phyloP scores from a whole-genome alignment of 2,888 invertebrate species.

The Mellilla xanthometata region DNA sequence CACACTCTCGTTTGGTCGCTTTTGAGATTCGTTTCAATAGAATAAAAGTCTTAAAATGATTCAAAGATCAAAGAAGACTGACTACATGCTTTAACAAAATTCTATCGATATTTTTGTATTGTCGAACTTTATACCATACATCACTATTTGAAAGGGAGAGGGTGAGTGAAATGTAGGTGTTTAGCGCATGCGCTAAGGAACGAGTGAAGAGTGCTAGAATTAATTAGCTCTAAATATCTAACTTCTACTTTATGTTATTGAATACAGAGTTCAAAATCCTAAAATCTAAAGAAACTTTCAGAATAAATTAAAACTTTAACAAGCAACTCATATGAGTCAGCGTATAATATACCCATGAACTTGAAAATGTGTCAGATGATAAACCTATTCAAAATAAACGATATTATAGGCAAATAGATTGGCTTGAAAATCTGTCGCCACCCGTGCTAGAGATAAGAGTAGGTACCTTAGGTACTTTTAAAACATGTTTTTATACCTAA shows the following conservation, averaged over 20 bases:
- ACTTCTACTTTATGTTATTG: conserved; percentile 2
- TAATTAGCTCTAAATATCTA: background rate
- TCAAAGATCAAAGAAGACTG: too few relatives aligned
- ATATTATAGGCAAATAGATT: too few relatives aligned
- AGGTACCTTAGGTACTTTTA: too few relatives aligned
- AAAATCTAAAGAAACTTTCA: too few relatives aligned
- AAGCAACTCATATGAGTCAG: conserved; percentile 9
- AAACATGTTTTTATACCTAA: too few relatives aligned
- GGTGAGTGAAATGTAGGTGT: conserved; percentile 24
- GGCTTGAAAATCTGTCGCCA: background rate
- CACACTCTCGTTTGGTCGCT: too few relatives aligned
- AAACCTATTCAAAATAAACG: too few relatives aligned
- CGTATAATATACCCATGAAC: conserved; percentile 7
- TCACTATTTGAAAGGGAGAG: conserved; percentile 18
- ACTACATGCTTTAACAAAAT: too few relatives aligned
- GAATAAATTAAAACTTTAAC: background rate
- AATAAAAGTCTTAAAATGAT: too few relatives aligned
- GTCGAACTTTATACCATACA: background rate
- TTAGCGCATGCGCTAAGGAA: conserved; percentile 30
- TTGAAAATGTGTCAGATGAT: conserved; percentile 6
- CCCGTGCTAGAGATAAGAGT: background rate
- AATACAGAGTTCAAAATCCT: background rate
- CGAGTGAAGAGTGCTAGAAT: background rate
- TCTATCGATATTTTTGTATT: background rate
- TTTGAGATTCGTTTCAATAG: too few relatives aligned